Percentiles rank a stretch among this genome's conserved stretches.
phyloP scores from a whole-genome alignment of 2,113 vertebrate genomes.

The Hystrix brachyura region DNA sequence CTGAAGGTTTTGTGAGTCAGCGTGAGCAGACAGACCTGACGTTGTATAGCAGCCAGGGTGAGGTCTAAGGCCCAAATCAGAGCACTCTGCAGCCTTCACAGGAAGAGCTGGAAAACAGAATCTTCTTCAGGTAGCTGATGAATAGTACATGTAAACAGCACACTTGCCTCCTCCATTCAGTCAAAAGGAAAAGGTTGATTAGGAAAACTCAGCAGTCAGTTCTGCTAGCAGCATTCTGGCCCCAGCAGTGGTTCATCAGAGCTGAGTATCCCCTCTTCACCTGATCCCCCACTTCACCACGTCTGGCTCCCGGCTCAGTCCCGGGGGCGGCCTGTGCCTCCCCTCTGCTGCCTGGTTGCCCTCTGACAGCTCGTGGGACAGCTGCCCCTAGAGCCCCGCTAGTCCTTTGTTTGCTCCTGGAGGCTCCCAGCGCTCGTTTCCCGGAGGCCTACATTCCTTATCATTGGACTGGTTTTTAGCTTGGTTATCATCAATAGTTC shows the following conservation, averaged over 20 bases:
- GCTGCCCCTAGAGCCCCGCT: background rate
- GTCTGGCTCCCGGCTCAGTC: background rate
- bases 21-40: background rate
- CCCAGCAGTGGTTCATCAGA: background rate
- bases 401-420: background rate
- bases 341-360: background rate
- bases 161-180: background rate
- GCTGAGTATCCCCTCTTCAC: background rate
- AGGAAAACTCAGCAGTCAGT: background rate
- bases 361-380: background rate
- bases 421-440: background rate
- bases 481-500: background rate
- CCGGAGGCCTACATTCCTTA: background rate
- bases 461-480: background rate
- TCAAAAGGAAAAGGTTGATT: slow-evolving; percentile 15
- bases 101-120: background rate
- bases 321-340: background rate
- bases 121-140: background rate
- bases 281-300: background rate
- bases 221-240: background rate
- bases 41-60: background rate
- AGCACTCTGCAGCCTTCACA: background rate
- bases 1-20: background rate
- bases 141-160: background rate
- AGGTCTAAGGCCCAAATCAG: background rate